Conservation (phyloP, 2,113 vertebrate species). For the Ammodytes dubius region DNA sequence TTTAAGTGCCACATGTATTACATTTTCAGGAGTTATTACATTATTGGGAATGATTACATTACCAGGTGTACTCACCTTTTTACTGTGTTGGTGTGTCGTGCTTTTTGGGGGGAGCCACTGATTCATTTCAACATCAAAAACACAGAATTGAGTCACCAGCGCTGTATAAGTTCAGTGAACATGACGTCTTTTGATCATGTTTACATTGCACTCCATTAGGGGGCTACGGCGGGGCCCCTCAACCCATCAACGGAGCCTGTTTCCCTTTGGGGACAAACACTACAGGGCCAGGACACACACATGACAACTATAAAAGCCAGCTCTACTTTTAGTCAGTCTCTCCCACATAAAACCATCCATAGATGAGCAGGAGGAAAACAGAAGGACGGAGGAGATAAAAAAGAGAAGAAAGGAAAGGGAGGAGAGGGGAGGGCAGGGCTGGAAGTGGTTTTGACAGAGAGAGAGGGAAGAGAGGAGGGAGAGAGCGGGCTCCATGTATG, state of each 20-base stretch:
- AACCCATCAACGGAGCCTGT: constrained; percentile 30
- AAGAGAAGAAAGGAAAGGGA: background rate
- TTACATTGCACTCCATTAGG: constrained; percentile 36
- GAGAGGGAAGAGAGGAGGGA: constrained; percentile 30
- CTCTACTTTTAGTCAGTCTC: constrained; percentile 47
- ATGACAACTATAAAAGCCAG: constrained; percentile 39
- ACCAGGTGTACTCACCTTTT: too few species aligned
- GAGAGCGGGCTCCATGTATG: constrained; percentile 45
- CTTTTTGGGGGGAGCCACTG: background rate
- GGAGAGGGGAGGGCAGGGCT: background rate
- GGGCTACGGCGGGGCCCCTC: constrained; percentile 4
- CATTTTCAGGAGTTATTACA: too few species aligned
- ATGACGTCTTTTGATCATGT: constrained; percentile 36
- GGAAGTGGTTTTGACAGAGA: constrained; percentile 39
- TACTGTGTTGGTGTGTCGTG: background rate
- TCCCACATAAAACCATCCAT: constrained; percentile 26
- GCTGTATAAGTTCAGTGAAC: background rate
- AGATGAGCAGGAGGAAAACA: constrained; percentile 59
- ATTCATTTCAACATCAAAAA: constrained; percentile 15
- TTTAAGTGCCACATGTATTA: too few species aligned
- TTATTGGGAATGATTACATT: too few species aligned
- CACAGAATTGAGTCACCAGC: background rate
- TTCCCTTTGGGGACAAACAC: constrained; percentile 27
- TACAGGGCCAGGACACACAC: constrained; percentile 30
- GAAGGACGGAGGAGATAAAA: constrained; percentile 64